Evolutionary conservation across 1,140 invertebrate species (phyloP), one percentile per base, ranked within the genome.

Genomic region (Chrysomallon squamiferum): DNA sequence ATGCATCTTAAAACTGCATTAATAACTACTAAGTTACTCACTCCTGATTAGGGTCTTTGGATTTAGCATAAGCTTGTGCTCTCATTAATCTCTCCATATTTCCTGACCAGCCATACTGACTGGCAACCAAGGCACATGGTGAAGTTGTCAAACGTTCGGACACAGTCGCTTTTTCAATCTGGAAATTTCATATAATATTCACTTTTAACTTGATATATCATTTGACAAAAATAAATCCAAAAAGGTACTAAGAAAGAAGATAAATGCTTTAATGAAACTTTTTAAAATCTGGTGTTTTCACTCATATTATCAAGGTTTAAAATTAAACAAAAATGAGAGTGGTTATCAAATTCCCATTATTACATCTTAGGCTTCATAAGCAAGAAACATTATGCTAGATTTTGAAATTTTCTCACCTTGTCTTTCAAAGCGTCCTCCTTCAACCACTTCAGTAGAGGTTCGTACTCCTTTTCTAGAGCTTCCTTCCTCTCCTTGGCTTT

Each of bases 71-170:
- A 22, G 97, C 96, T 85, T 99, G 98, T 13, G 95, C 95, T 69
- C 95, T 88, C 60, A 96, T 96, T 56, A 99, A 89, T 60, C 97
- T 89, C 86, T 99, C 97, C 97, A 99, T 99, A 83, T 99, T 99
- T 65, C 96, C 97, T 74, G 96, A 98, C 96, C 95, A 86, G 61
- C 96, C 96, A 84, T 96, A 99, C 87, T 95, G 93, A 66, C 92
- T 93, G 49, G 97, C 96, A n/a, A 98, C 95, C 33, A 99, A 87
- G 32, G 96, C 97, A 86, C 95, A 98, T 0, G 97, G 96, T 2
- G 97, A 98, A 65, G 91, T 91, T 47, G 92, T 91, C 22, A 99
- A 87, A 71, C 97, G 89, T 76, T 97, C 93, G 4, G 96, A 98
- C 5, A 99, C 88, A 45, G 89, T 87, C 2, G 93, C 94, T 83